Evolutionary conservation across 2,113 vertebrate species (phyloP), one percentile per base, ranked within the genome.

Genomic region (Burhinus oedicnemus): DNA sequence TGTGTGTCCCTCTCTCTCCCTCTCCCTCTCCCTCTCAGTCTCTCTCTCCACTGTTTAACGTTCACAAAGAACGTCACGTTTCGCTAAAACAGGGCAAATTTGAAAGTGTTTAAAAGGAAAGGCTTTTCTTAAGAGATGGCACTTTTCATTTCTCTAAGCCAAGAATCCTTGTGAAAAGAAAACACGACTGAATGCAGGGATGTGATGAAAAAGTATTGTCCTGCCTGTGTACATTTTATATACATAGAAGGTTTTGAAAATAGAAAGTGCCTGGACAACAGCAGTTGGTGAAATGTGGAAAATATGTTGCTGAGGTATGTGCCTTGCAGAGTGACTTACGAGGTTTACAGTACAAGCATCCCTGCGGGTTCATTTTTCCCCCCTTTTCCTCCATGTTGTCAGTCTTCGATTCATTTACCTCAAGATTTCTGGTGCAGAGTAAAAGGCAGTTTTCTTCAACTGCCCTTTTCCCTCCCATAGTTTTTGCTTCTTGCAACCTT

Each of bases 41-140:
- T 96, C 91, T 83, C 90, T 90, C 91, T 95, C 90, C 62, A 64
- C 93, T 94, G 95, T 97, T 94, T 92, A 94, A 97, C 94, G 88
- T 97, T 97, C 97, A 92, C 94, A 87, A 87, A 80, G 96, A 97
- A 96, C 91, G 70, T 96, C 96, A 92, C 84, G 26, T 95, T 96
- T 96, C 91, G 95, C 97, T 97, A 66, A 90, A 96, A 97, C 90
- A 96, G 60, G 96, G 93, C 88, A 94, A 97, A 94, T 97, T 95
- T 80, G 65, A 97, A 93, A 90, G 86, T 78, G 85, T 94, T 97
- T 96, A 69, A 96, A 97, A 97, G 94, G 57, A 83, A 74, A 79
- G 76, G 78, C 77, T 92, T 93, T 91, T 65, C 91, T 61, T 70
- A 38, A 89, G 85, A 64, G 82, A 80, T 88, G 77, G 62, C 72